phyloP scores from a whole-genome alignment of 2,113 vertebrate genomes.

The Danio rerio region GRCz12tu NC_133195.1:36286501-36287000 shows the following conservation, averaged over 20 bases:
- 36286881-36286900: too few species aligned
- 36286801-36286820: too few species aligned
- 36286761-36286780: background rate
- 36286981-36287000: too few species aligned
- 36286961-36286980: too few species aligned
- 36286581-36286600: conserved; percentile 58
- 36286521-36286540: conserved; percentile 29
- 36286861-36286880: too few species aligned
- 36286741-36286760: background rate
- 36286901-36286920: too few species aligned
- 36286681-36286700: conserved; percentile 13
- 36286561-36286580: conserved; percentile 45
- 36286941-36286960: too few species aligned
- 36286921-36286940: too few species aligned
- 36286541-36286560: conserved; percentile 53
- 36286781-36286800: background rate
- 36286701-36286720: background rate
- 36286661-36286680: conserved; percentile 40
- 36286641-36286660: conserved; percentile 65
- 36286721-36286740: background rate
- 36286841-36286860: too few species aligned
- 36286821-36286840: too few species aligned
- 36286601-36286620: conserved; percentile 54
- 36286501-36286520: conserved; percentile 43
- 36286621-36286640: conserved; percentile 55